Percentiles rank a stretch among this genome's conserved stretches.
phyloP scores from a whole-genome alignment of 2,113 vertebrate genomes.

The Damaliscus lunatus region DNA sequence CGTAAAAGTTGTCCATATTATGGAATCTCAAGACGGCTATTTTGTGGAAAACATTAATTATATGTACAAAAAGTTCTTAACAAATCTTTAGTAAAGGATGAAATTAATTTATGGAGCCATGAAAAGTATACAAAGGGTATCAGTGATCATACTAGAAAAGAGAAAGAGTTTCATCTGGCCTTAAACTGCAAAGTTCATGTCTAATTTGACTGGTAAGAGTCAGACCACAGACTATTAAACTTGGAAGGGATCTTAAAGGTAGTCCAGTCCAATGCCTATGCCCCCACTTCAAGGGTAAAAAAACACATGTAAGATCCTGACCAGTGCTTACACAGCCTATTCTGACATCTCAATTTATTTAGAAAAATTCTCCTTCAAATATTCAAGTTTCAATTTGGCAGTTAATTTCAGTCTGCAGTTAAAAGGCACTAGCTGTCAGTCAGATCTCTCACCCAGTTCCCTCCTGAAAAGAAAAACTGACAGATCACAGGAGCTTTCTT shows the following conservation, averaged over 20 bases:
- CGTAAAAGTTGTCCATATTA: constrained; percentile 14
- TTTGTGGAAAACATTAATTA: constrained; percentile 60
- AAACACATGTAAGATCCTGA: constrained; percentile 32
- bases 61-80: constrained; percentile 60
- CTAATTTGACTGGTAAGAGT: constrained; percentile 58
- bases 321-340: constrained; percentile 24
- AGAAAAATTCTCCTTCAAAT: constrained; percentile 68
- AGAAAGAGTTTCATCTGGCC: constrained; percentile 51
- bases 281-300: constrained; percentile 10
- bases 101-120: constrained; percentile 63
- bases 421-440: constrained; percentile 92
- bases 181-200: constrained; percentile 67
- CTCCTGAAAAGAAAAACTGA: constrained; percentile 93
- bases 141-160: constrained; percentile 9
- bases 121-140: constrained; percentile 39
- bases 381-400: constrained; percentile 79
- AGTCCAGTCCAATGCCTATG: neutral
- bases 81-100: constrained; percentile 59
- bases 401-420: constrained; percentile 84
- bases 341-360: constrained; percentile 63
- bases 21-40: constrained; percentile 26
- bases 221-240: constrained; percentile 38
- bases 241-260: constrained; percentile 44
- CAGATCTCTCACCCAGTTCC: constrained; percentile 86
- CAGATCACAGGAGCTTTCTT: constrained; percentile 95